Evolutionary conservation across 2,888 invertebrate genomes (phyloP), one percentile per base, ranked within the genome.

Genomic region (Drosophila sordidapex): DNA sequence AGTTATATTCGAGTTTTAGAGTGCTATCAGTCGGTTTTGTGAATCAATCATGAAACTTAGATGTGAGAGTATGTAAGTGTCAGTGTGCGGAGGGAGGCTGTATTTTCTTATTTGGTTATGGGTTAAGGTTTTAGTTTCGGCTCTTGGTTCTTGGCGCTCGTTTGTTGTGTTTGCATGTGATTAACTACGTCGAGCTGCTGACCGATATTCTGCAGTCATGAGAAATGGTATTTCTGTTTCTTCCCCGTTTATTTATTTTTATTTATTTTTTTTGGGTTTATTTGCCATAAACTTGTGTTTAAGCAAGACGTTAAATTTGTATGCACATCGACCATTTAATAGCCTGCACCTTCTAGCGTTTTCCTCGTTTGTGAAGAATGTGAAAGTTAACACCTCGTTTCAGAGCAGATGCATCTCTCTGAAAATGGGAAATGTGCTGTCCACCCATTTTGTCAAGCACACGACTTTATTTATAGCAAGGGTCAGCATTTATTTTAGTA

Each of bases 301-400:
- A 89, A 81, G 66, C 76, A 81, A 87, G 77, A 87, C 85, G 85
- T 85, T 85, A 85, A 85, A 84, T 79, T 64, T 68, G 76, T 83
- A 73, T 79, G 62, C 62, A 68, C 48, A 40, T 74, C 48, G 58
- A 33, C 61, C 63, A n/a, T 65, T 82, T 67, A 65, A 80, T 80
- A 61, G 74, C 79, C 79, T 71, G 79, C 78, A 78, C 77, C 79
- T 70, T 63, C 38, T 33, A 56, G 40, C 43, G 52, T 36, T 48
- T 33, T 31, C n/a, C 36, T 27, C 27, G n/a, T 36, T 27, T 49
- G 49, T 27, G 40, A 33, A 43, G 70, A 87, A 84, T 87, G 86
- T 86, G 86, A 86, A 87, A 87, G 86, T 84, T 82, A 83, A 84
- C 86, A 85, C 87, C 81, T 81, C 62, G 58, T 76, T 57, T 57